phyloP scores from a whole-genome alignment of 1,140 invertebrate species.

The Drosophila sturtevanti region DNA sequence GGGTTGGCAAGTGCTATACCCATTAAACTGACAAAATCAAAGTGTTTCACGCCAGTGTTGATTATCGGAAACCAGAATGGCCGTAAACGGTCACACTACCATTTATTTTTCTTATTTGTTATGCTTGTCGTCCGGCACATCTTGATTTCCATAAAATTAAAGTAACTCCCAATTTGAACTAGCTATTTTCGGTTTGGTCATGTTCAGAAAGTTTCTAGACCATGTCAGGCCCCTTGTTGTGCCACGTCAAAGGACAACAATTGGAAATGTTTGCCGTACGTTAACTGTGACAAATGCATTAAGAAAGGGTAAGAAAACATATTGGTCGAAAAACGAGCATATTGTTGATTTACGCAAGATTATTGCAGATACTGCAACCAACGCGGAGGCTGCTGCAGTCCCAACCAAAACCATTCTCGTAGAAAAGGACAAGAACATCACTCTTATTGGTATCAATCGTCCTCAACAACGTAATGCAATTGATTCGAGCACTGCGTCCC shows the following conservation, averaged over 20 bases:
- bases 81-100: neutral
- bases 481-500: conserved; percentile 86
- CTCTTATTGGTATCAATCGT: conserved; percentile 93
- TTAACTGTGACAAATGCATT: conserved; percentile 34
- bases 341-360: neutral
- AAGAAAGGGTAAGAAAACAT: conserved; percentile 47
- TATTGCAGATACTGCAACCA: conserved; percentile 37
- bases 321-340: conserved; percentile 44
- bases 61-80: neutral
- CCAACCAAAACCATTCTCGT: conserved; percentile 52
- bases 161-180: neutral
- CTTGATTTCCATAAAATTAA: neutral
- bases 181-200: conserved; percentile 16
- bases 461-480: conserved; percentile 92
- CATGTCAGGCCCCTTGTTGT: conserved; percentile 30
- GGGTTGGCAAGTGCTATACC: neutral
- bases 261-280: conserved; percentile 22
- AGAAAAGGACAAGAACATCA: conserved; percentile 85
- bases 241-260: neutral
- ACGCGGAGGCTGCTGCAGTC: conserved; percentile 15
- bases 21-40: neutral
- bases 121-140: conserved; percentile 15
- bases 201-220: conserved; percentile 49
- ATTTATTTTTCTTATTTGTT: neutral
- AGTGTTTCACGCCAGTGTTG: neutral